Percentiles rank a stretch among this genome's conserved stretches.
phyloP scores from a whole-genome alignment of 2,797 vertebrate species.

The Coccyzus lansbergi region DNA sequence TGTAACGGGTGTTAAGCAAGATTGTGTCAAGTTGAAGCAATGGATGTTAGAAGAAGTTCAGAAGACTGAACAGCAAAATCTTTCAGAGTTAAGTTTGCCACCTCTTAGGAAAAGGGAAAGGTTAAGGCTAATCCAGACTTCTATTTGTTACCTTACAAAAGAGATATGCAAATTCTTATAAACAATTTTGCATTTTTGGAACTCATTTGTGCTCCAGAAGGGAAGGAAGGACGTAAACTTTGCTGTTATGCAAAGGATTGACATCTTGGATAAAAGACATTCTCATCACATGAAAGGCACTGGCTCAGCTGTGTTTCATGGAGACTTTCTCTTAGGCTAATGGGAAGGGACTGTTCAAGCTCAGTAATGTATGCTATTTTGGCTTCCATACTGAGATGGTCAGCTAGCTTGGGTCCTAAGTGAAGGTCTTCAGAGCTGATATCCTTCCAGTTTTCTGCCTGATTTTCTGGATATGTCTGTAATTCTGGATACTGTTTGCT shows the following conservation, averaged over 20 bases:
- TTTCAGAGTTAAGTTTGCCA: not conserved
- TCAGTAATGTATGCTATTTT: not conserved
- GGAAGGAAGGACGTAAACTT: not conserved
- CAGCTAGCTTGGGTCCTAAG: not conserved
- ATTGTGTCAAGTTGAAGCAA: not conserved
- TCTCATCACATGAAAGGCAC: not conserved
- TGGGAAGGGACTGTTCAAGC: not conserved
- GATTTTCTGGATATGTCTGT: not conserved
- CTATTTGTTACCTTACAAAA: not conserved
- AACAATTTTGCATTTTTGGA: not conserved
- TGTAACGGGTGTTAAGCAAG: not conserved
- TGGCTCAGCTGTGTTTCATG: not conserved
- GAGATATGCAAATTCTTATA: not conserved
- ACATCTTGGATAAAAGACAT: not conserved
- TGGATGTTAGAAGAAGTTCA: not conserved
- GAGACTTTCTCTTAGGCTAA: not conserved
- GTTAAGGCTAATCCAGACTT: not conserved
- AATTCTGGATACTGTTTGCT: not conserved
- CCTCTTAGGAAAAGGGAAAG: not conserved
- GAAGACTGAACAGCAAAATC: not conserved
- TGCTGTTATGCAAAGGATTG: not conserved
- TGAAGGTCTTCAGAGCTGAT: not conserved
- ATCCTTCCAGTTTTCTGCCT: not conserved
- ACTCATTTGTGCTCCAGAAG: not conserved
- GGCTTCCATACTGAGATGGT: not conserved